Evolutionary conservation across 2,888 invertebrate species (phyloP).

Genomic region (Petrolisthes manimaculis): DNA sequence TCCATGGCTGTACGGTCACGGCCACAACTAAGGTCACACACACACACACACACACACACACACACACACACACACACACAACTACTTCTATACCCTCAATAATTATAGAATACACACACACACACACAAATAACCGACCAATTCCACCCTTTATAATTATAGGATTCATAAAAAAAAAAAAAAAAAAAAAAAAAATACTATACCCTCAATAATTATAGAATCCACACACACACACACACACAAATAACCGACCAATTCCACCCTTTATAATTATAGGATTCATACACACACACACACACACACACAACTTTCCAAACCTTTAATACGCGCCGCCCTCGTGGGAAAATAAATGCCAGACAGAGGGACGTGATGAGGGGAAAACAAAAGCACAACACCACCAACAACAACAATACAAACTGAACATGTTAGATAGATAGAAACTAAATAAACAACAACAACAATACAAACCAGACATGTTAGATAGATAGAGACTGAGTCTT

Average conservation of each 20-base stretch:
- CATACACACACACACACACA: slow-evolving; percentile 24
- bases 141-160: neutral
- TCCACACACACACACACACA: neutral
- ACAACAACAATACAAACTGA: too few relatives aligned
- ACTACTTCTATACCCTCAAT: slow-evolving; percentile 23
- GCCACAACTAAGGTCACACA: slow-evolving; percentile 12
- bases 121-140: neutral
- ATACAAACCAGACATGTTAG: too few relatives aligned
- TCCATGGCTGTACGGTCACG: neutral
- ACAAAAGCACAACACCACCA: too few relatives aligned
- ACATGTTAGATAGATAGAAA: too few relatives aligned
- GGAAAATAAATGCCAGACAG: too few relatives aligned
- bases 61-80: slow-evolving; percentile 15
- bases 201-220: neutral
- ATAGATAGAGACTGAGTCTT: too few relatives aligned
- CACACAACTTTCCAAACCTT: neutral
- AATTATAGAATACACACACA: neutral
- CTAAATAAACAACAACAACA: too few relatives aligned
- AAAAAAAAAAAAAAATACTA: neutral
- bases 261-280: neutral
- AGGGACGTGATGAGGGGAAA: too few relatives aligned
- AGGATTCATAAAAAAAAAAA: neutral
- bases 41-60: slow-evolving; percentile 25
- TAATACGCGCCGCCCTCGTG: too few relatives aligned
- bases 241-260: neutral